Evolutionary conservation across 2,113 vertebrate species (phyloP).

Genomic region (Bungarus multicinctus): DNA sequence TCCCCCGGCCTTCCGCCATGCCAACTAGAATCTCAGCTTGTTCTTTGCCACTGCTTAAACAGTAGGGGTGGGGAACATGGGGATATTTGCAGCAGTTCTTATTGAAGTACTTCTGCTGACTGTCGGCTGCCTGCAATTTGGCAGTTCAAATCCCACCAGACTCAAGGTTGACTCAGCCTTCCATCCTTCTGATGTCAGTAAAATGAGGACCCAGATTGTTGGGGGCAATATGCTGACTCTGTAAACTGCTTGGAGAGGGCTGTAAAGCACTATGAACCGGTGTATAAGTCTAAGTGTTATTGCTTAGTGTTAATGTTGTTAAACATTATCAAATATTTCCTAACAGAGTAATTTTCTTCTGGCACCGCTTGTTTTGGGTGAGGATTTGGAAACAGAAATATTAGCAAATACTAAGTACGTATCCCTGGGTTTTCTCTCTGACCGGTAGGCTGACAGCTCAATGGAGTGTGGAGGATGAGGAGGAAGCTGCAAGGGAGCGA

Average conservation of each 20-base stretch:
- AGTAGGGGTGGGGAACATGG: background rate
- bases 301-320: too few relatives aligned
- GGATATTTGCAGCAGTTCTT: background rate
- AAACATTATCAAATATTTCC: background rate
- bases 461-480: slow-evolving; percentile 82
- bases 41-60: too few relatives aligned
- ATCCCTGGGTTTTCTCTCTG: slow-evolving; percentile 19
- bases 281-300: too few relatives aligned
- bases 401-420: background rate
- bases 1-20: background rate
- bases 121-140: too few relatives aligned
- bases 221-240: too few relatives aligned
- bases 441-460: slow-evolving; percentile 78
- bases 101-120: too few relatives aligned
- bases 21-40: background rate
- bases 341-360: background rate
- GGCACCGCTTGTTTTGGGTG: background rate
- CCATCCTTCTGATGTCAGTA: too few relatives aligned
- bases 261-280: too few relatives aligned
- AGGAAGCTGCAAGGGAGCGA: slow-evolving; percentile 77
- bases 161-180: too few relatives aligned
- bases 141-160: too few relatives aligned
- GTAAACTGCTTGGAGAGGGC: too few relatives aligned
- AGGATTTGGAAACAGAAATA: background rate
- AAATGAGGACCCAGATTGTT: too few relatives aligned